phyloP scores from a whole-genome alignment of 2,797 vertebrate species.

The Tenualosa thibaudeaui region DNA sequence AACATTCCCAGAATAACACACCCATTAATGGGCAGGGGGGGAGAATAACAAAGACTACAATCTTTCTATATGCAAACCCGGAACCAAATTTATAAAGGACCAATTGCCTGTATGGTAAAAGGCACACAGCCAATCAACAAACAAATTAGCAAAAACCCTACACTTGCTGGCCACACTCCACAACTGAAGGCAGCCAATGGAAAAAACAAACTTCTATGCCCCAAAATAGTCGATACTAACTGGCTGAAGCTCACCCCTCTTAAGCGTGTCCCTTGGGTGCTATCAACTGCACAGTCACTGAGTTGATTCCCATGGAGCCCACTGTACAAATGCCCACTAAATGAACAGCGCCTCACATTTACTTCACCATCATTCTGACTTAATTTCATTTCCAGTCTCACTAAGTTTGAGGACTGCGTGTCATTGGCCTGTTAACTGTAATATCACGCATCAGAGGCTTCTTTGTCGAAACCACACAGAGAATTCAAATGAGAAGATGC shows the following conservation, averaged over 20 bases:
- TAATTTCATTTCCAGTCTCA: neutral
- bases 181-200: neutral
- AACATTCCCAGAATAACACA: no score
- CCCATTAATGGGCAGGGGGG: no score
- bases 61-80: no score
- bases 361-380: neutral
- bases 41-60: no score
- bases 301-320: neutral
- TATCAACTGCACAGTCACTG: neutral
- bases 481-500: constrained; percentile 5
- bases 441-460: neutral
- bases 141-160: neutral
- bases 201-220: neutral
- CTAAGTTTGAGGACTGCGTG: neutral
- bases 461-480: neutral
- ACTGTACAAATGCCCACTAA: neutral
- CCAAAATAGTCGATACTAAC: neutral
- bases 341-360: neutral
- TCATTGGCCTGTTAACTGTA: neutral
- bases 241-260: neutral
- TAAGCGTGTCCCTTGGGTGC: neutral
- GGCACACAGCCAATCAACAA: neutral
- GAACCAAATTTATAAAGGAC: no score
- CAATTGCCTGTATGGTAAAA: neutral
- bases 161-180: neutral